Evolutionary conservation across 2,888 invertebrate species (phyloP).

Genomic region (Watsonalla cultraria): DNA sequence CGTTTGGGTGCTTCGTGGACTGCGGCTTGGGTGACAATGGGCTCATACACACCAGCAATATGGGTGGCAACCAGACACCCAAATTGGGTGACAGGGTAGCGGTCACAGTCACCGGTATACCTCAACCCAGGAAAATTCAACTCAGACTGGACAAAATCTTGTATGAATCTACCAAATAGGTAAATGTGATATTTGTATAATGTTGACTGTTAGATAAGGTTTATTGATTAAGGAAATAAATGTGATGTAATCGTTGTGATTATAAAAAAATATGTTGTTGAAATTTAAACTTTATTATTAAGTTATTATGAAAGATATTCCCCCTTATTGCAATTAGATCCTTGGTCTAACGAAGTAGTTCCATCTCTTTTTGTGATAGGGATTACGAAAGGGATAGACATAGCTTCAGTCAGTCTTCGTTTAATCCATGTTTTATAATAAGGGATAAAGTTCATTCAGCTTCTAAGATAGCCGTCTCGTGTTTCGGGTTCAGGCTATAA

Average conservation of each 20-base stretch:
- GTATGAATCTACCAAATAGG: slow-evolving; percentile 33
- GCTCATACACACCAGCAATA: slow-evolving; percentile 82
- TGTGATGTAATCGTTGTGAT: neutral
- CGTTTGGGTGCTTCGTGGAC: slow-evolving; percentile 96
- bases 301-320: neutral
- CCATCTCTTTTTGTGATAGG: too few species aligned
- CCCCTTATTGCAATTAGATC: too few species aligned
- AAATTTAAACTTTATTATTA: neutral
- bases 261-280: too few species aligned
- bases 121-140: slow-evolving; percentile 78
- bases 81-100: slow-evolving; percentile 84
- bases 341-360: too few species aligned
- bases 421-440: too few species aligned
- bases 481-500: slow-evolving; percentile 53
- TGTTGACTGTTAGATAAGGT: neutral
- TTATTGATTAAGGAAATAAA: neutral
- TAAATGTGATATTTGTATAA: slow-evolving; percentile 9
- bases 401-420: too few species aligned
- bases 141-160: slow-evolving; percentile 69
- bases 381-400: neutral
- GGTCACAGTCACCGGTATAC: slow-evolving; percentile 80
- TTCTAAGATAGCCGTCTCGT: slow-evolving; percentile 43
- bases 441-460: slow-evolving; percentile 38
- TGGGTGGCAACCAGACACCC: slow-evolving; percentile 72
- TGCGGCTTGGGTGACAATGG: slow-evolving; percentile 86